Evolutionary conservation across 2,113 vertebrate genomes (phyloP).

Genomic region (Enhydra lutris): DNA sequence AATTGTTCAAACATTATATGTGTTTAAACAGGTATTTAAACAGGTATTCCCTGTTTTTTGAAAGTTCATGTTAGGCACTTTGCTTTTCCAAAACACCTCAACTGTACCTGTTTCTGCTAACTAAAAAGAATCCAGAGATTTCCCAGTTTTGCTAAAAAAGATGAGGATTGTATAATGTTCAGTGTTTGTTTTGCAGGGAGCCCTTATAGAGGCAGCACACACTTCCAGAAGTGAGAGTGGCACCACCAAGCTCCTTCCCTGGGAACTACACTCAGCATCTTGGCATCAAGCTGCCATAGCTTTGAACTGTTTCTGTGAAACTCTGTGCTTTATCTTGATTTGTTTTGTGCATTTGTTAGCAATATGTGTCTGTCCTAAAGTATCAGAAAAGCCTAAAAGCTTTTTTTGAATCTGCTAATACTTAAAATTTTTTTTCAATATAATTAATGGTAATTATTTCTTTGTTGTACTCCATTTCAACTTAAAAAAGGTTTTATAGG

Average conservation of each 20-base stretch:
- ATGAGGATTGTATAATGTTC: fast-evolving
- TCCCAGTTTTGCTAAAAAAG: not conserved
- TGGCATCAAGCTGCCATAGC: not conserved
- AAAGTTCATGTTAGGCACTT: not conserved
- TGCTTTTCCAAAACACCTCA: not conserved
- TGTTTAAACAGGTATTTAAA: too few species aligned
- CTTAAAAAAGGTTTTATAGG: not conserved
- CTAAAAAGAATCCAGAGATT: not conserved
- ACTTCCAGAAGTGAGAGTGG: not conserved
- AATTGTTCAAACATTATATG: not conserved
- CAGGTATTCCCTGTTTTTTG: not conserved
- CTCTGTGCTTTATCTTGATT: not conserved
- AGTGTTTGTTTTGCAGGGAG: not conserved
- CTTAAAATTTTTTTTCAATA: not conserved
- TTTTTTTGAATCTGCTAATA: not conserved
- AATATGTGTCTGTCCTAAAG: not conserved
- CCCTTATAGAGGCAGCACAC: not conserved
- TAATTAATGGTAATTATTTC: not conserved
- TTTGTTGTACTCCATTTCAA: not conserved
- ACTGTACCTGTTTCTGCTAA: not conserved
- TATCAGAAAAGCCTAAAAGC: not conserved
- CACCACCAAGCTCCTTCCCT: not conserved
- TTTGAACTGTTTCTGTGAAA: not conserved
- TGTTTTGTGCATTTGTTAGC: not conserved
- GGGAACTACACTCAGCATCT: not conserved